Evolutionary conservation across 2,888 invertebrate genomes (phyloP).

Genomic region (Hyposoter didymator): DNA sequence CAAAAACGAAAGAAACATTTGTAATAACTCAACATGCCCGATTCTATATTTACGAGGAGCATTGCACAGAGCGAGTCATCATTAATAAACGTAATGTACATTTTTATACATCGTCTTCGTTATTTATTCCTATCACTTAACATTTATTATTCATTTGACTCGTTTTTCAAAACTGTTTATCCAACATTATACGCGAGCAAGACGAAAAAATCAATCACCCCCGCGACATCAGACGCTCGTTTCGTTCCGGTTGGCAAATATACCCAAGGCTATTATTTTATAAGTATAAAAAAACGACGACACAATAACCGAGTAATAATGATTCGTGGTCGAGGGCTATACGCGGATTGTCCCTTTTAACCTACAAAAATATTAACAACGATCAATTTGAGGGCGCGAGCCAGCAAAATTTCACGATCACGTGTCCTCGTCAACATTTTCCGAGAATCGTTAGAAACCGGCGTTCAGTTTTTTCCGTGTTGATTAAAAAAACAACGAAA

Average conservation of each 20-base stretch:
- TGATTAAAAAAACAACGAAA: background rate
- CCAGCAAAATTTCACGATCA: too few relatives aligned
- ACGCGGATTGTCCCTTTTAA: too few relatives aligned
- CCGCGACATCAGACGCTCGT: background rate
- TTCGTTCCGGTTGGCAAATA: conserved; percentile 8
- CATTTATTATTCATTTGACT: conserved; percentile 9
- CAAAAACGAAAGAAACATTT: conserved; percentile 68
- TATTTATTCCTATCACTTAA: conserved; percentile 25
- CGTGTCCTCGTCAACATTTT: too few relatives aligned
- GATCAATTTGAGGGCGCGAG: too few relatives aligned
- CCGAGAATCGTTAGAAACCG: too few relatives aligned
- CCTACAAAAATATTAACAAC: too few relatives aligned
- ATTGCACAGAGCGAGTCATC: conserved; percentile 70
- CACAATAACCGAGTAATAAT: background rate
- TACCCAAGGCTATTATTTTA: background rate
- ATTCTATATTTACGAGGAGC: conserved; percentile 67
- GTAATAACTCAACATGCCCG: conserved; percentile 70
- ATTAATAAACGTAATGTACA: conserved; percentile 83
- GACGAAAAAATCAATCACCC: background rate
- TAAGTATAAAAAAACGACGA: background rate
- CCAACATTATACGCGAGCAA: background rate
- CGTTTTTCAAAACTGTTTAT: background rate
- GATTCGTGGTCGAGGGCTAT: background rate
- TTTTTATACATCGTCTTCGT: conserved; percentile 74
- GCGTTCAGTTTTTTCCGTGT: too few relatives aligned